Evolutionary conservation across 2,888 invertebrate genomes (phyloP).

Genomic region (Quadriops clusia): DNA sequence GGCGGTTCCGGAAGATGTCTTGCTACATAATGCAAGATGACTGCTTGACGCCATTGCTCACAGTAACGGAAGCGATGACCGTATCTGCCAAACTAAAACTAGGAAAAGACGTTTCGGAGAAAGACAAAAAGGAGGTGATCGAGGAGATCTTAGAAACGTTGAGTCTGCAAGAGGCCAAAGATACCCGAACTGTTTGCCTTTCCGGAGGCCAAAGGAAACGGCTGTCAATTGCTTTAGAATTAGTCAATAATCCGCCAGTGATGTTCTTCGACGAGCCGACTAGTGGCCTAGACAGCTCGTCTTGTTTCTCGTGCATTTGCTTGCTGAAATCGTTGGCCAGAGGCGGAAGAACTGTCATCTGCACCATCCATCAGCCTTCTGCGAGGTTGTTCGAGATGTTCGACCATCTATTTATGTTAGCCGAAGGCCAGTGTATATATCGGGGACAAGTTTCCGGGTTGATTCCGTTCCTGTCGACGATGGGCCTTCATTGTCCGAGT

Average conservation of each 20-base stretch:
- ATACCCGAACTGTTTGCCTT: conserved; percentile 68
- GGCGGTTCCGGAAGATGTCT: conserved; percentile 83
- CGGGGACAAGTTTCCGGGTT: conserved; percentile 72
- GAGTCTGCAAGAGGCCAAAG: conserved; percentile 62
- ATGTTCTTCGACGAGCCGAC: conserved; percentile 97
- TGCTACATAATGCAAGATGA: conserved; percentile 97
- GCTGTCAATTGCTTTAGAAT: conserved; percentile 80
- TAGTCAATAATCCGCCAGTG: conserved; percentile 92
- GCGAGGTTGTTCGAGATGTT: conserved; percentile 94
- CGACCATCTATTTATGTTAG: conserved; percentile 81
- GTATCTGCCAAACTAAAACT: conserved; percentile 89
- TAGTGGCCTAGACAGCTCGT: conserved; percentile 86
- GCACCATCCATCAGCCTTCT: conserved; percentile 94
- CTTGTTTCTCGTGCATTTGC: conserved; percentile 86
- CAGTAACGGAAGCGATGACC: conserved; percentile 85
- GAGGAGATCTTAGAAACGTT: conserved; percentile 78
- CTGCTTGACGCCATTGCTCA: conserved; percentile 76
- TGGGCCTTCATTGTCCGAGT: conserved; percentile 82
- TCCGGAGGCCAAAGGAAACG: conserved; percentile 89
- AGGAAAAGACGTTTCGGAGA: conserved; percentile 60
- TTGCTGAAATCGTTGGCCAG: conserved; percentile 78
- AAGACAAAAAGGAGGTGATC: conserved; percentile 68
- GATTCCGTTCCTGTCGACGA: conserved; percentile 76
- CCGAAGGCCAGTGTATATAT: conserved; percentile 90
- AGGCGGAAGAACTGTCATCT: conserved; percentile 83